phyloP scores from a whole-genome alignment of 30 jellyfish, hydroid and myxozoan genomes.

The Pelagia noctiluca region DNA sequence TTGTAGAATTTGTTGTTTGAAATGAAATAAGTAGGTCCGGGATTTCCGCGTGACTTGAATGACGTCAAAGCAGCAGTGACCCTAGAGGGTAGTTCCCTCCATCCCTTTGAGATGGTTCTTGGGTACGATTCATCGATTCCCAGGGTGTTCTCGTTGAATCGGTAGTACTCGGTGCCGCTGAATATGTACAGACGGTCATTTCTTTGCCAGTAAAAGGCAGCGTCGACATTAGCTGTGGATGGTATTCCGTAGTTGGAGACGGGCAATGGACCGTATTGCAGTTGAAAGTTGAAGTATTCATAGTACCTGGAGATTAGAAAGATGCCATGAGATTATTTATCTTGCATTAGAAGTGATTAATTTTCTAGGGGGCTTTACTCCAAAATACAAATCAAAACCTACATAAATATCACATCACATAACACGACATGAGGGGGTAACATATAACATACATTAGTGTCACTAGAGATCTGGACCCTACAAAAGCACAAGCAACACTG shows the following conservation, averaged over 20 bases:
- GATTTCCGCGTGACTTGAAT: not conserved
- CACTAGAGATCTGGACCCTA: too few species aligned
- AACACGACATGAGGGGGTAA: too few species aligned
- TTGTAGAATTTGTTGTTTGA: conserved; percentile 8
- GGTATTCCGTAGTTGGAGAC: conserved; percentile 79
- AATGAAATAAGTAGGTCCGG: conserved; percentile 30
- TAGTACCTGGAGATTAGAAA: conserved; percentile 74
- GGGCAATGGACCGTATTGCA: conserved; percentile 66
- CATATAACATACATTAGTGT: too few species aligned
- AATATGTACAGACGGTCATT: conserved; percentile 77
- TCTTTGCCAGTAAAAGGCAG: conserved; percentile 88
- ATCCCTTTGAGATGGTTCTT: not conserved
- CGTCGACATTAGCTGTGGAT: conserved; percentile 72
- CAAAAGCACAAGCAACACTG: too few species aligned
- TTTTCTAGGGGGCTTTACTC: too few species aligned
- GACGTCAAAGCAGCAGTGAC: conserved; percentile 37
- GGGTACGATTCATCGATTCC: conserved; percentile 57
- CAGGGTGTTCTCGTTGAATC: conserved; percentile 13
- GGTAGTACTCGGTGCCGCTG: conserved; percentile 67
- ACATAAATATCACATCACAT: too few species aligned
- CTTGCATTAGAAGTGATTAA: too few species aligned
- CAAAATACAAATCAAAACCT: too few species aligned
- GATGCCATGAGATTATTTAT: too few species aligned
- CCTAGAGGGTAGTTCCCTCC: conserved; percentile 38
- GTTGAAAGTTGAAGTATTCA: conserved; percentile 41